Evolutionary conservation across 2,888 invertebrate species (phyloP).

Genomic region (Podotricha telesiphe): DNA sequence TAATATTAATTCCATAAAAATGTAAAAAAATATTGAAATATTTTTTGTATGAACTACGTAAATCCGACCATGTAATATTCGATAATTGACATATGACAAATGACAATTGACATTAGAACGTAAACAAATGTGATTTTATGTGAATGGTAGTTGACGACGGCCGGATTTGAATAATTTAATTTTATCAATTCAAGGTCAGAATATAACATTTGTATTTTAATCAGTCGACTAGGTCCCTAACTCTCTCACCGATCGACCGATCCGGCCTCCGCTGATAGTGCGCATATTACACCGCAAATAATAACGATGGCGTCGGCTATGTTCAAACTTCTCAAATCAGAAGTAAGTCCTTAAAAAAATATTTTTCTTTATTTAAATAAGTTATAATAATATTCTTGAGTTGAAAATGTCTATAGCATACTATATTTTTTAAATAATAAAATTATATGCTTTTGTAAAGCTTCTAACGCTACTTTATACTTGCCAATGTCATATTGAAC

Average conservation of each 20-base stretch:
- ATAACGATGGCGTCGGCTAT: conserved; percentile 69
- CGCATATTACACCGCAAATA: conserved; percentile 43
- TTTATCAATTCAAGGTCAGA: conserved; percentile 80
- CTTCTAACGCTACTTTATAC: background rate
- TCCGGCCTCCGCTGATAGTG: conserved; percentile 48
- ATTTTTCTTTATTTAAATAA: no score
- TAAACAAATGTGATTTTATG: conserved; percentile 18
- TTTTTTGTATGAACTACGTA: background rate
- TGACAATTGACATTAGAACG: conserved; percentile 18
- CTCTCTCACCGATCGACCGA: conserved; percentile 28
- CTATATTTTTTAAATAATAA: no score
- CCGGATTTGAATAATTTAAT: conserved; percentile 59
- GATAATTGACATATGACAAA: conserved; percentile 9
- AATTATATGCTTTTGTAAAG: no score
- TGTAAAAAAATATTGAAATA: background rate
- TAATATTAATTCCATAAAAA: background rate
- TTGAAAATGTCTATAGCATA: no score
- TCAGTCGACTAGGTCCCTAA: conserved; percentile 64
- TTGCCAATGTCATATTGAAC: background rate
- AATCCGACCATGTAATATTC: background rate
- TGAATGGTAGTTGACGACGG: conserved; percentile 50
- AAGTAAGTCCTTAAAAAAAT: no score
- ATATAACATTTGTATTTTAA: conserved; percentile 68
- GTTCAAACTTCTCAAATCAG: conserved; percentile 73
- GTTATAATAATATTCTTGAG: no score